phyloP scores from a whole-genome alignment of 2,888 invertebrate genomes.

The Tinea semifulvella region DNA sequence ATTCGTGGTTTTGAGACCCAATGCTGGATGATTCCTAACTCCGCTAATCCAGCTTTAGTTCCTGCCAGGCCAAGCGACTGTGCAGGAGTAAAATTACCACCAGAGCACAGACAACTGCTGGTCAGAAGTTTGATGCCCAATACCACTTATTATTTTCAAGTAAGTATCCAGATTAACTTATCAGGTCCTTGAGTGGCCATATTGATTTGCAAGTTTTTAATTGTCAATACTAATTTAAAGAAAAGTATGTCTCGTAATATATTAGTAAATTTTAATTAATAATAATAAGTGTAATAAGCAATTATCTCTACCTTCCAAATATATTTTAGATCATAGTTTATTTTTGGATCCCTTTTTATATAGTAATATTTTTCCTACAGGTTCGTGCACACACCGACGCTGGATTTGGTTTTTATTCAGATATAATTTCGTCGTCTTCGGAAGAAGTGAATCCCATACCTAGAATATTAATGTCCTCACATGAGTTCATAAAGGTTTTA shows the following conservation, averaged over 20 bases:
- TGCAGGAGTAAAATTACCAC: slow-evolving; percentile 55
- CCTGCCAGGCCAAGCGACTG: slow-evolving; percentile 58
- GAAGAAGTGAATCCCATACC: slow-evolving; percentile 82
- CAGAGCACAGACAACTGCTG: slow-evolving; percentile 64
- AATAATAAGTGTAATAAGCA: too few relatives aligned
- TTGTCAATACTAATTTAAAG: too few relatives aligned
- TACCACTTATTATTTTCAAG: slow-evolving; percentile 74
- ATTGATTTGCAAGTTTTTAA: too few relatives aligned
- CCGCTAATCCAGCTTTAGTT: slow-evolving; percentile 20
- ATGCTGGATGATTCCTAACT: slow-evolving; percentile 69
- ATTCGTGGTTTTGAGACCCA: slow-evolving; percentile 76
- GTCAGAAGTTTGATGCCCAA: slow-evolving; percentile 66
- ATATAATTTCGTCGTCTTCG: slow-evolving; percentile 68
- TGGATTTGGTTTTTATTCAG: slow-evolving; percentile 77
- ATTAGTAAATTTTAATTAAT: too few relatives aligned
- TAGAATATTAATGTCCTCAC: slow-evolving; percentile 76
- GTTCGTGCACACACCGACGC: slow-evolving; percentile 83
- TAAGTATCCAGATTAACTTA: too few relatives aligned
- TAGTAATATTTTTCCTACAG: slow-evolving; percentile 41
- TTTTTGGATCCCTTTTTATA: too few relatives aligned
- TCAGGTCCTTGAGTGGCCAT: too few relatives aligned
- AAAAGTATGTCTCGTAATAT: too few relatives aligned
- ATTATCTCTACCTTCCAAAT: too few relatives aligned
- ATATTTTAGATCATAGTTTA: too few relatives aligned
- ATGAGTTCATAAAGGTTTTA: slow-evolving; percentile 75